Conservation (phyloP, 2,797 vertebrate species). For the Falco biarmicus region DNA sequence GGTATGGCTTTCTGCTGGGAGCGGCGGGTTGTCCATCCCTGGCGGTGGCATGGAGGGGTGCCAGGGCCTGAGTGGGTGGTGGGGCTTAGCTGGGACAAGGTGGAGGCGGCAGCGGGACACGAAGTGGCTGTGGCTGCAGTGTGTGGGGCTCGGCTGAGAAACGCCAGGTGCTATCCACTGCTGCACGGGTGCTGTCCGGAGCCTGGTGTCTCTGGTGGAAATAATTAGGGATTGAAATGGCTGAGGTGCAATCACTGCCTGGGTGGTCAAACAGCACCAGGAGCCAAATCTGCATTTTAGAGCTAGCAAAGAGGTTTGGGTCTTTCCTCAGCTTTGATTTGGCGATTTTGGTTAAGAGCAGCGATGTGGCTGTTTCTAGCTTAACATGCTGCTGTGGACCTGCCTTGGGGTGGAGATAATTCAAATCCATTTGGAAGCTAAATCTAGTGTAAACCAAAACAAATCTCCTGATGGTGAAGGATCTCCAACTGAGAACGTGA, state of each 20-base stretch:
- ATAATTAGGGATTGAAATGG: not conserved
- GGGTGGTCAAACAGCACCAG: not conserved
- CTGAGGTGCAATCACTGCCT: not conserved
- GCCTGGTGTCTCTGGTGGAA: not conserved
- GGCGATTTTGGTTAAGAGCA: not conserved
- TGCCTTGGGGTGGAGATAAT: not conserved
- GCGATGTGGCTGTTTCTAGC: not conserved
- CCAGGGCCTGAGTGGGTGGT: fast-evolving
- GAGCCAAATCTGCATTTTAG: not conserved
- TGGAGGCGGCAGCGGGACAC: not conserved
- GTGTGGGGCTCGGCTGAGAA: fast-evolving
- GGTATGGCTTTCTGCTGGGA: not conserved
- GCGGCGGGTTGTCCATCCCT: fast-evolving
- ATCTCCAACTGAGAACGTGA: not conserved
- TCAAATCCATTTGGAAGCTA: not conserved
- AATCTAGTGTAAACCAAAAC: not conserved
- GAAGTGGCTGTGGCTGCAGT: fast-evolving
- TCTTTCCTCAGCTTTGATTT: not conserved
- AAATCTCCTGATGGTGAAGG: not conserved
- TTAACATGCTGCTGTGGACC: fast-evolving
- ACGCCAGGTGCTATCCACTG: fast-evolving
- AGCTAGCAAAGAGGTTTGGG: not conserved
- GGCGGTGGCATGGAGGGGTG: fast-evolving
- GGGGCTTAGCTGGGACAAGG: not conserved
- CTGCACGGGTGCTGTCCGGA: fast-evolving